A percentile compares a stretch with the other conserved stretches of the same genome.
Conservation (phyloP, 2,888 invertebrate genomes). For the Sycophila texana region DNA sequence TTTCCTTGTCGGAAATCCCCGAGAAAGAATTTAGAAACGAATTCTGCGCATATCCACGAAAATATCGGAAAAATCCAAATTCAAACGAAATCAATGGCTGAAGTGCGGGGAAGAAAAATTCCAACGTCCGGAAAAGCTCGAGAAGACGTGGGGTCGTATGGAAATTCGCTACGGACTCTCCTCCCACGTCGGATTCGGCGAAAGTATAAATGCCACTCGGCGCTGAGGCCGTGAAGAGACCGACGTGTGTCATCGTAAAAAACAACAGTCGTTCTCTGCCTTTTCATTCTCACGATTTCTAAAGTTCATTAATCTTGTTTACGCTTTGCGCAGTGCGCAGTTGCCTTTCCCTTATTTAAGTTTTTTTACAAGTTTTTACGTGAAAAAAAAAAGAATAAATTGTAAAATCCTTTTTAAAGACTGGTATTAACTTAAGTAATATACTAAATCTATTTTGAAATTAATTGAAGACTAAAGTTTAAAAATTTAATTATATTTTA, state of each 20-base stretch:
- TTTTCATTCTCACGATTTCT: background rate
- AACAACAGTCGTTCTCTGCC: background rate
- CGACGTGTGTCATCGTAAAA: slow-evolving; percentile 3
- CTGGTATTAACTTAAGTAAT: no score
- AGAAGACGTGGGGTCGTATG: slow-evolving; percentile 57
- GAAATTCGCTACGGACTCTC: slow-evolving; percentile 54
- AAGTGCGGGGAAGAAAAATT: background rate
- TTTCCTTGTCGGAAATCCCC: background rate
- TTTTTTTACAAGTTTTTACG: no score
- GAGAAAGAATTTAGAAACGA: background rate
- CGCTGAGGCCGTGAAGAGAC: background rate
- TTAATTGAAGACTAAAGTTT: background rate
- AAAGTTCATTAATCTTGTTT: slow-evolving; percentile 30
- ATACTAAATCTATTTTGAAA: slow-evolving; percentile 2
- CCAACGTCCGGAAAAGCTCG: slow-evolving; percentile 57
- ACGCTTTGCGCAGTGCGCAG: background rate
- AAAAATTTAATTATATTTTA: background rate
- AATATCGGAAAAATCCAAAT: background rate
- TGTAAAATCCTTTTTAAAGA: no score
- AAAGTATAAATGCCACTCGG: slow-evolving; percentile 34
- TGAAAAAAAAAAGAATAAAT: no score
- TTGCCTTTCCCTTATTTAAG: background rate
- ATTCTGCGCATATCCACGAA: background rate
- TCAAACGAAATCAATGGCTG: background rate
- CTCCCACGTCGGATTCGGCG: background rate